phyloP scores from a whole-genome alignment of 2,888 invertebrate genomes.

The Tolmerus cingulatus region DNA sequence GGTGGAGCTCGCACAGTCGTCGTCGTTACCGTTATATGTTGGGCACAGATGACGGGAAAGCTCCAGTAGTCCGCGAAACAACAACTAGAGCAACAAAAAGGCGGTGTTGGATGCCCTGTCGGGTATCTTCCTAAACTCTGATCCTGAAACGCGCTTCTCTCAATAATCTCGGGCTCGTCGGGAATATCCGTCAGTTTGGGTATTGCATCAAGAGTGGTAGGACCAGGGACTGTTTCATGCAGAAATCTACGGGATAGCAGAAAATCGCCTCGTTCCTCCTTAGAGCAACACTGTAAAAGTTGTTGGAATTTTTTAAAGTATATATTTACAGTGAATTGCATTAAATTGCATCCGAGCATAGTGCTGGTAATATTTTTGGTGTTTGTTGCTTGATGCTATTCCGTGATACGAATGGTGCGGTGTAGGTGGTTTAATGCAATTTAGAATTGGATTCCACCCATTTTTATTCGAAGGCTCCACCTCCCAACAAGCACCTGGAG shows the following conservation, averaged over 20 bases:
- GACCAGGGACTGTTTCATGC: neutral
- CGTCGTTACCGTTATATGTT: neutral
- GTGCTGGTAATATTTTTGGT: neutral
- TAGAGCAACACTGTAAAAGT: neutral
- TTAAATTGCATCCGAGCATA: neutral
- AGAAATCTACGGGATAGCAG: neutral
- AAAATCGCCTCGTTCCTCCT: neutral
- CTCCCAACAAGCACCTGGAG: neutral
- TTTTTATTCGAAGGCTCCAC: neutral
- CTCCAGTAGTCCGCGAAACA: neutral
- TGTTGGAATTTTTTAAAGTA: neutral
- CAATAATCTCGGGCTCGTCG: constrained; percentile 19
- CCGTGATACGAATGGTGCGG: neutral
- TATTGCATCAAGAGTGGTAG: constrained; percentile 11
- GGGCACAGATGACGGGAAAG: neutral
- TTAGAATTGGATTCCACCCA: neutral
- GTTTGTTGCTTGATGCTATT: neutral
- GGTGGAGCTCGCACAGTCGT: neutral
- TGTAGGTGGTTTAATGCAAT: neutral
- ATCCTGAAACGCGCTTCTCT: constrained; percentile 5
- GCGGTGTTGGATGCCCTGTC: constrained; percentile 8
- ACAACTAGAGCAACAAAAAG: constrained; percentile 8
- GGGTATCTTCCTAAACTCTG: constrained; percentile 12
- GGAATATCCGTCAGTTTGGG: constrained; percentile 18
- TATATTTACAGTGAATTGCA: neutral